phyloP scores from a whole-genome alignment of 2,113 vertebrate genomes.

The Ivindomyrus marchei region DNA sequence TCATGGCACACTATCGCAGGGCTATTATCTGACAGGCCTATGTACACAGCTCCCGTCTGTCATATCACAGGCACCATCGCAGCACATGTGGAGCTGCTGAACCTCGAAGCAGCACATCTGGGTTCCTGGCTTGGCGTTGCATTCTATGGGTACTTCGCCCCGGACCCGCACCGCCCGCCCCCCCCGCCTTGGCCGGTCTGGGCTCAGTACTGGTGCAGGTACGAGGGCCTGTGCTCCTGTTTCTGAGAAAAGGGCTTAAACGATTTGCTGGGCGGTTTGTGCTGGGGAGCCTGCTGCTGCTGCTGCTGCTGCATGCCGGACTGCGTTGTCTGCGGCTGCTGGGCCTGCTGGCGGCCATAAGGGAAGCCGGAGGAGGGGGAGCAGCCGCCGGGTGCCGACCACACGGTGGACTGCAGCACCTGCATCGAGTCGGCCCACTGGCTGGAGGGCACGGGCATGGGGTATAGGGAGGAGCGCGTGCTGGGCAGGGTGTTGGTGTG shows the following conservation, averaged over 20 bases:
- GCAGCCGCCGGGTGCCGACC: constrained; percentile 81
- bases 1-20: background rate
- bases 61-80: background rate
- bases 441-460: constrained; percentile 73
- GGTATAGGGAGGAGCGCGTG: constrained; percentile 78
- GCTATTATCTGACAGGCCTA: background rate
- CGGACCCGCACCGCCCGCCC: background rate
- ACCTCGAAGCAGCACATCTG: background rate
- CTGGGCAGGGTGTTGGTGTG: constrained; percentile 72
- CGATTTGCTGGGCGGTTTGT: constrained; percentile 87
- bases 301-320: constrained; percentile 48
- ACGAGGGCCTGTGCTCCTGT: constrained; percentile 88
- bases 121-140: background rate
- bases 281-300: constrained; percentile 58
- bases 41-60: background rate
- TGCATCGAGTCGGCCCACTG: constrained; percentile 94
- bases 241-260: constrained; percentile 93
- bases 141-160: background rate
- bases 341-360: constrained; percentile 71
- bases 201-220: constrained; percentile 89
- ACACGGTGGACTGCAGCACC: constrained; percentile 85
- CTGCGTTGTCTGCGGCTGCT: constrained; percentile 31
- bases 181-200: background rate
- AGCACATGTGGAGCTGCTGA: background rate
- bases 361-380: constrained; percentile 72